phyloP scores from a whole-genome alignment of 2,888 invertebrate species.

The Apotomis capreana region DNA sequence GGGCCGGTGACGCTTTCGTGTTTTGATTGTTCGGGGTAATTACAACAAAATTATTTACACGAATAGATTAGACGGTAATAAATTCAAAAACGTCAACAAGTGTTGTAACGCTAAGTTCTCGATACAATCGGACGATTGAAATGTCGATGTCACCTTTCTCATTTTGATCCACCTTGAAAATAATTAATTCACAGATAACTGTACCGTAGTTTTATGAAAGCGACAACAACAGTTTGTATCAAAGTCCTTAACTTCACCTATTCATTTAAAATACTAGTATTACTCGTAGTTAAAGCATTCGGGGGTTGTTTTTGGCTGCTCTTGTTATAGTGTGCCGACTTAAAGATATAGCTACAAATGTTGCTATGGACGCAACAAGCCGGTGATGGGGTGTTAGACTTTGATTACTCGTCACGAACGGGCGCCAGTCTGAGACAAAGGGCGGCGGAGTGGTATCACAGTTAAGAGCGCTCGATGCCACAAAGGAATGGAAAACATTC shows the following conservation, averaged over 20 bases:
- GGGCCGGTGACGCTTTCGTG: neutral
- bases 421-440: constrained; percentile 48
- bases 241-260: no score
- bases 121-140: no score
- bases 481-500: constrained; percentile 30
- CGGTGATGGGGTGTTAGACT: constrained; percentile 1
- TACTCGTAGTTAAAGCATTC: constrained; percentile 3
- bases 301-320: constrained; percentile 19
- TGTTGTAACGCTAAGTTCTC: neutral
- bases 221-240: no score
- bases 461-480: constrained; percentile 46
- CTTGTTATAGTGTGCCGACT: neutral
- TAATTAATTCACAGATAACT: no score
- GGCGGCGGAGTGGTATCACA: constrained; percentile 49
- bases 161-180: no score
- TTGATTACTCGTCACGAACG: constrained; percentile 31
- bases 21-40: constrained; percentile 6
- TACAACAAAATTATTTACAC: constrained; percentile 2
- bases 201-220: no score
- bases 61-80: neutral
- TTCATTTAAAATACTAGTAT: no score
- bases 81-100: neutral
- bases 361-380: constrained; percentile 43
- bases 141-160: no score
- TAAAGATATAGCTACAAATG: constrained; percentile 17